Evolutionary conservation across 2,113 vertebrate genomes (phyloP).

Genomic region (Thinocorus orbignyianus): DNA sequence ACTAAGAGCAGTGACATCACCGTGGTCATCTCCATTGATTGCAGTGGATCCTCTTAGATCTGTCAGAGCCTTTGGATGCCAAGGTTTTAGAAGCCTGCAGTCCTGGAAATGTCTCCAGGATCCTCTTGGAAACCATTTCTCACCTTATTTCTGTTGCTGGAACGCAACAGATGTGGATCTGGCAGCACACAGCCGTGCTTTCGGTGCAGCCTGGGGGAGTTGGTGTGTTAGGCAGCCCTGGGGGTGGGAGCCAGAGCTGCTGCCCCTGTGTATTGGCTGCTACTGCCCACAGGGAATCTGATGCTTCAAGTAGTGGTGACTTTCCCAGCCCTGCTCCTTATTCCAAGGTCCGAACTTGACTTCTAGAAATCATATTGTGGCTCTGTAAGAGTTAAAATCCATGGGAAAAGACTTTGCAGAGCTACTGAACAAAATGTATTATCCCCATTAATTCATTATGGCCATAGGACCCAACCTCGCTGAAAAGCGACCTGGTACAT

Average conservation of each 20-base stretch:
- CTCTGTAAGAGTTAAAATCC: slow-evolving; percentile 32
- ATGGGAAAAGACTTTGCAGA: not conserved
- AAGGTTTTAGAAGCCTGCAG: not conserved
- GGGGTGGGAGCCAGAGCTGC: not conserved
- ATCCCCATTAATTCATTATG: not conserved
- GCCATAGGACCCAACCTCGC: not conserved
- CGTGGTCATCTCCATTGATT: not conserved
- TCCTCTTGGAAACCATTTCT: not conserved
- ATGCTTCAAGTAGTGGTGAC: not conserved
- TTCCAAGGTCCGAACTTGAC: not conserved
- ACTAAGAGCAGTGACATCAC: not conserved
- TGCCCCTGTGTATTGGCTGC: not conserved
- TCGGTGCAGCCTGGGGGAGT: not conserved
- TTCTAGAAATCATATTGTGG: not conserved
- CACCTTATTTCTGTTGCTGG: not conserved
- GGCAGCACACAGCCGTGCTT: rapidly evolving
- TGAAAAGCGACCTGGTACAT: not conserved
- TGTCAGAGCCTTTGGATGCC: not conserved
- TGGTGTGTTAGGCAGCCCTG: not conserved
- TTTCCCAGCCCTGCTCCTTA: not conserved
- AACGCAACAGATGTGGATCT: not conserved
- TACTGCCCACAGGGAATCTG: not conserved
- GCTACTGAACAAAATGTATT: not conserved
- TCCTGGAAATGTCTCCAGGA: not conserved
- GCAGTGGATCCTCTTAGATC: not conserved